Percentiles rank a stretch among this genome's conserved stretches.
These are phyloP conservation scores for Formica selysi DNA, from an alignment of 1,140 invertebrate species.

Conservation along the genomic window DNA sequence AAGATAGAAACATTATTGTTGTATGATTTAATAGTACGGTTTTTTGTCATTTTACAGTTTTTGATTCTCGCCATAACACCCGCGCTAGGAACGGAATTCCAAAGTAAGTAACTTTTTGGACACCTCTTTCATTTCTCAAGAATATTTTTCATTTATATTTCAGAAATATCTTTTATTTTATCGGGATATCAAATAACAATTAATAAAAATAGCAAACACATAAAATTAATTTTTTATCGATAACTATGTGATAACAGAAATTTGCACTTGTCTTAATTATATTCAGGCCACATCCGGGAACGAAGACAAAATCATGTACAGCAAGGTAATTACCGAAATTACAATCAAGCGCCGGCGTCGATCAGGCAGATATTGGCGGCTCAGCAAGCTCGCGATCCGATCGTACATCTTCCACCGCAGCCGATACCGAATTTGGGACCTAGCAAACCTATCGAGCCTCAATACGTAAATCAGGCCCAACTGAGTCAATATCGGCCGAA, in stretches of 20 bases:
- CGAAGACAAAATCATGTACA: slow-evolving; percentile 70
- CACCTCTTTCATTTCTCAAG: background rate
- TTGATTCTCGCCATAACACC: slow-evolving; percentile 48
- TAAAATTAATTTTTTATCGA: background rate
- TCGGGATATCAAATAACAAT: background rate
- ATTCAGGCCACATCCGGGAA: slow-evolving; percentile 71
- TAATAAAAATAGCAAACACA: background rate
- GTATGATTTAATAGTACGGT: background rate
- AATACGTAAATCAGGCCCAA: slow-evolving; percentile 56
- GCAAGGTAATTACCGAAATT: slow-evolving; percentile 75
- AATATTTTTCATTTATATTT: background rate
- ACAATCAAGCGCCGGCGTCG: slow-evolving; percentile 79
- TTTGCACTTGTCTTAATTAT: slow-evolving; percentile 17
- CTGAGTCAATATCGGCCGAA: slow-evolving; percentile 74
- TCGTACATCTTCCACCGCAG: slow-evolving; percentile 80
- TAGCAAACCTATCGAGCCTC: slow-evolving; percentile 53
- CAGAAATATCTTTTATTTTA: background rate
- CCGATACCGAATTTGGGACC: slow-evolving; percentile 74
- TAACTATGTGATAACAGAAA: background rate
- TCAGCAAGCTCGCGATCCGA: slow-evolving; percentile 79
- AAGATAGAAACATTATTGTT: background rate
- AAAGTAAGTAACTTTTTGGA: slow-evolving; percentile 24
- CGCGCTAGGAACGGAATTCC: slow-evolving; percentile 33
- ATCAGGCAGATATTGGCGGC: slow-evolving; percentile 81
- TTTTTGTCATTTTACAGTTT: slow-evolving; percentile 46